Evolutionary conservation across 2,888 invertebrate genomes (phyloP).

Genomic region (Byasa hedistus): DNA sequence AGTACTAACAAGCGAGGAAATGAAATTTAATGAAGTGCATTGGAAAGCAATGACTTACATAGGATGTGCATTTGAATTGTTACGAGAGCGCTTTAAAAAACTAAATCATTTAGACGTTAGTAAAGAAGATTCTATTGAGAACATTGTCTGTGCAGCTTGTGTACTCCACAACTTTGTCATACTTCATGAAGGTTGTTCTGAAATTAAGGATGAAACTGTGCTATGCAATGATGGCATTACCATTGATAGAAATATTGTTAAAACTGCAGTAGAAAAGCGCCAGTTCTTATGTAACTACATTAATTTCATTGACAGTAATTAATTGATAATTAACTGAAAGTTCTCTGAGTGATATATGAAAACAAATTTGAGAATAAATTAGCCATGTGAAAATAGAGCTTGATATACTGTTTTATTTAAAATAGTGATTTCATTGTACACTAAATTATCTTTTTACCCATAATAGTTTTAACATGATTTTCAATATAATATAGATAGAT

Average conservation of each 20-base stretch:
- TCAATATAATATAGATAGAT: no score
- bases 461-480: no score
- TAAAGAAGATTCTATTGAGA: slow-evolving; percentile 54
- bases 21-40: slow-evolving; percentile 71
- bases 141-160: slow-evolving; percentile 62
- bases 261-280: slow-evolving; percentile 63
- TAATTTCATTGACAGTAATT: slow-evolving; percentile 55
- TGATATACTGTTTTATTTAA: no score
- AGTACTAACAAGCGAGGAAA: slow-evolving; percentile 66
- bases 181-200: slow-evolving; percentile 61
- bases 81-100: slow-evolving; percentile 63
- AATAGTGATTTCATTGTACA: no score
- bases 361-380: neutral
- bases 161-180: slow-evolving; percentile 70
- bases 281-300: slow-evolving; percentile 73
- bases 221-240: slow-evolving; percentile 62
- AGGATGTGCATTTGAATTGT: slow-evolving; percentile 63
- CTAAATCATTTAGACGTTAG: slow-evolving; percentile 60
- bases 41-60: slow-evolving; percentile 66
- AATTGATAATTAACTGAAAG: slow-evolving; percentile 3
- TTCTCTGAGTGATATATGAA: neutral
- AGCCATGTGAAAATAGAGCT: no score
- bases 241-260: slow-evolving; percentile 62
- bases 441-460: no score
- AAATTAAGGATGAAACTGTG: slow-evolving; percentile 61